Conservation (phyloP, 2,113 vertebrate species). For the Eublepharis macularius region DNA sequence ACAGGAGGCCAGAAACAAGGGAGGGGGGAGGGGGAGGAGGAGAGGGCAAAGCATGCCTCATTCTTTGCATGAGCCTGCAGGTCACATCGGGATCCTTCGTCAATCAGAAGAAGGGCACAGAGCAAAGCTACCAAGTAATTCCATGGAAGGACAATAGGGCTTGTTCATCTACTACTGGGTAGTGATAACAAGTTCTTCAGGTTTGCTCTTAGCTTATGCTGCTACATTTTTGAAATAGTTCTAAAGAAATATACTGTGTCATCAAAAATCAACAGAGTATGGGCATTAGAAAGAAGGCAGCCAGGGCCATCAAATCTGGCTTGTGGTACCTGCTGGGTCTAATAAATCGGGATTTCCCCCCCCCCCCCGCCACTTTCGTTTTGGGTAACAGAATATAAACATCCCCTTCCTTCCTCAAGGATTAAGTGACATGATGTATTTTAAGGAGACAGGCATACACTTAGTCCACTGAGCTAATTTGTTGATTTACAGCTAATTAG, state of each 20-base stretch:
- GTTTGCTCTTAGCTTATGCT: background rate
- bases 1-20: background rate
- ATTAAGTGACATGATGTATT: background rate
- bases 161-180: background rate
- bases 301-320: too few species aligned
- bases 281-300: background rate
- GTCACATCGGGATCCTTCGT: background rate
- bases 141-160: background rate
- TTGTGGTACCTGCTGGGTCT: background rate
- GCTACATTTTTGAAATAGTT: background rate
- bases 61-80: too few species aligned
- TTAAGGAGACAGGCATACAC: background rate
- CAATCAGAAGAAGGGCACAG: background rate
- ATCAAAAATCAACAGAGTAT: background rate
- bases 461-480: background rate
- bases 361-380: too few species aligned
- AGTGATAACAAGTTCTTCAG: too few species aligned
- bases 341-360: too few species aligned
- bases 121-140: background rate
- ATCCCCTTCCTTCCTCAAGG: background rate
- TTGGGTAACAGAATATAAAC: background rate
- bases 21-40: background rate
- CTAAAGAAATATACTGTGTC: background rate
- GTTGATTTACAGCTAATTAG: background rate
- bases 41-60: background rate